Conservation (phyloP, 2,888 invertebrate species). For the Thecophora atra region DNA sequence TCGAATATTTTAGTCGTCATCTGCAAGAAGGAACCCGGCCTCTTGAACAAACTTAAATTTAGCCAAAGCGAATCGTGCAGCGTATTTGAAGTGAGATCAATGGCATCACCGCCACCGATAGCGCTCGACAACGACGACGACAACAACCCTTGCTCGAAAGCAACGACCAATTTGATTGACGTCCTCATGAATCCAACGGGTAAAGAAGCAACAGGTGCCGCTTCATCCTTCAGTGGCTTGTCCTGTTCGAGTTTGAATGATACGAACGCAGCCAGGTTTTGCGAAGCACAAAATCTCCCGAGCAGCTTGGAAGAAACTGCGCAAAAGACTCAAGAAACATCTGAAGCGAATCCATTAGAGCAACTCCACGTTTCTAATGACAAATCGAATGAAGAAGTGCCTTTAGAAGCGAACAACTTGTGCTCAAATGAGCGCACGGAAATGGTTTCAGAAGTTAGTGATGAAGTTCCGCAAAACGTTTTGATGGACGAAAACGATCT, state of each 20-base stretch:
- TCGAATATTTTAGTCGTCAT: too few relatives aligned
- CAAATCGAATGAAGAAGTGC: too few relatives aligned
- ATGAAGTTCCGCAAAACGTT: not conserved
- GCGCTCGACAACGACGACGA: constrained; percentile 3
- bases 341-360: not conserved
- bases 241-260: not conserved
- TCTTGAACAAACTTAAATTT: constrained; percentile 14
- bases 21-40: not conserved
- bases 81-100: not conserved
- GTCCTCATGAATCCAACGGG: constrained; percentile 21
- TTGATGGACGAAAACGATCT: constrained; percentile 3
- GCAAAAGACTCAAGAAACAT: not conserved
- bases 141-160: too few relatives aligned
- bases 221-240: not conserved
- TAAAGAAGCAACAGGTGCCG: not conserved
- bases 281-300: constrained; percentile 38
- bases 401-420: too few relatives aligned
- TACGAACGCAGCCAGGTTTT: not conserved
- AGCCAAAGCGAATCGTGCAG: not conserved
- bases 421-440: too few relatives aligned
- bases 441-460: not conserved
- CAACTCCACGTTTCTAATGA: not conserved
- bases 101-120: constrained; percentile 18
- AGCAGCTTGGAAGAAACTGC: constrained; percentile 30
- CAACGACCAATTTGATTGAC: constrained; percentile 20